Base-by-base conservation (phyloP, 1,140 invertebrate genomes). In the Drosophila murphyi region DNA sequence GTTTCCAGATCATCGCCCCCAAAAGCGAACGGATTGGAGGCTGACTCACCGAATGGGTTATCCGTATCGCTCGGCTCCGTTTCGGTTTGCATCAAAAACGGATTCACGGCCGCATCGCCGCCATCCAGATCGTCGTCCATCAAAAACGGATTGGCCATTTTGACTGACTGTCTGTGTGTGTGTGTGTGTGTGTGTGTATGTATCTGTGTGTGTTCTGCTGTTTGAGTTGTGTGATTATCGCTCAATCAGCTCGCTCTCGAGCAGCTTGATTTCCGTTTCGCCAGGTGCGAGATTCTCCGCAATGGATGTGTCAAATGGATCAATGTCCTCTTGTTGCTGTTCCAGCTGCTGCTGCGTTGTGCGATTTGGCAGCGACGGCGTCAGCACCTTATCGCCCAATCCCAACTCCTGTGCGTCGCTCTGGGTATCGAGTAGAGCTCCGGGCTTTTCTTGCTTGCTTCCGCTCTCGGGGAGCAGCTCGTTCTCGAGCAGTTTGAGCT, bases 271-370 rank as follows among this genome's bases (percentile, higher is more conserved):
- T 90, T 97, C 96, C 3, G 96, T 95, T 87, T 95, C 96, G 1
- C 96, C 96, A 2, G 96, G 96, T 65, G 95, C 92, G 37, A 97
- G 94, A 83, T 96, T 96, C 55, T 93, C 94, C 1, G 96, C 96
- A 73, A 96, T 95, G 2, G 96, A 97, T 1, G 96, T 97, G 81
- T 97, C 96, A 91, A 97, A 97, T 0, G 96, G 96, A 93, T 97
- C 96, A 20, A 94, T 93, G 54, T 94, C 93, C 74, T 93, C 92
- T 12, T 65, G 73, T 5, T 77, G 60, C 52, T 79, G 41, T 43
- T 63, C 70, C 0, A 76, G 72, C 32, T 31, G 20, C 52, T 70
- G 41, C 52, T 74, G 56, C 7, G 71, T 73, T 73, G 71, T 73
- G 32, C 67, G 57, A 5, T 50, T 32, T 37, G 82, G 80, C n/a